A percentile compares a stretch with the other conserved stretches of the same genome.
These are phyloP conservation scores for Florisuga fusca DNA, from an alignment of 2,797 vertebrate genomes.

Conservation along the genomic window DNA sequence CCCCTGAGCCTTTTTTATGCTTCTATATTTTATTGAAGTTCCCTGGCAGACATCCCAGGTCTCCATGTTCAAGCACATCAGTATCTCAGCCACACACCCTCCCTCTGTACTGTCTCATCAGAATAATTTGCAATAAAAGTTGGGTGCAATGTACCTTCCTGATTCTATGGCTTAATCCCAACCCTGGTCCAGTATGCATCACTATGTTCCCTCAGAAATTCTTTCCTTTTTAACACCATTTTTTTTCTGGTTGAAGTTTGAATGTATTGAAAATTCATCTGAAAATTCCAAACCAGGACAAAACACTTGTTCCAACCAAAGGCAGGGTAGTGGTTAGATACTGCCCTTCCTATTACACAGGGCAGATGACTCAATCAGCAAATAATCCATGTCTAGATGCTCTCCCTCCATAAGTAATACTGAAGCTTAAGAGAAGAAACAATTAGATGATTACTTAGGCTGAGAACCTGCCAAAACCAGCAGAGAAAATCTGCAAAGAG, in stretches of 20 bases:
- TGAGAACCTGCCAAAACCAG: not conserved
- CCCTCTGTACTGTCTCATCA: not conserved
- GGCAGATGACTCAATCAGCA: not conserved
- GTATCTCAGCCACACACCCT: not conserved
- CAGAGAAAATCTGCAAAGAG: not conserved
- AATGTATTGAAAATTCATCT: not conserved
- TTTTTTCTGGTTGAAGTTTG: not conserved
- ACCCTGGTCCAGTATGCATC: not conserved
- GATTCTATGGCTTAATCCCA: not conserved
- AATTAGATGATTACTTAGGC: not conserved
- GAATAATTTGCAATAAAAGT: not conserved
- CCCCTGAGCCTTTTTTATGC: not conserved
- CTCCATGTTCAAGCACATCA: not conserved
- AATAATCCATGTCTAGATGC: not conserved
- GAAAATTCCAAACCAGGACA: no score
- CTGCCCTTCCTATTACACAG: not conserved
- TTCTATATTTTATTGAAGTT: slow-evolving; percentile 23
- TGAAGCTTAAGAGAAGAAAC: not conserved
- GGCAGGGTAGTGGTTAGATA: not conserved
- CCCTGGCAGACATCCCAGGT: slow-evolving; percentile 15
- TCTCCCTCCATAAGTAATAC: not conserved
- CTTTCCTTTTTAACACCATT: not conserved
- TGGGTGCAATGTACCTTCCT: not conserved
- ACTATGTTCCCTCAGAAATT: not conserved
- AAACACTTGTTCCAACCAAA: not conserved